These are phyloP conservation scores for Coelogynopora nodosa DNA, from an alignment of 2,888 invertebrate species.

Conservation along the genomic window DNA sequence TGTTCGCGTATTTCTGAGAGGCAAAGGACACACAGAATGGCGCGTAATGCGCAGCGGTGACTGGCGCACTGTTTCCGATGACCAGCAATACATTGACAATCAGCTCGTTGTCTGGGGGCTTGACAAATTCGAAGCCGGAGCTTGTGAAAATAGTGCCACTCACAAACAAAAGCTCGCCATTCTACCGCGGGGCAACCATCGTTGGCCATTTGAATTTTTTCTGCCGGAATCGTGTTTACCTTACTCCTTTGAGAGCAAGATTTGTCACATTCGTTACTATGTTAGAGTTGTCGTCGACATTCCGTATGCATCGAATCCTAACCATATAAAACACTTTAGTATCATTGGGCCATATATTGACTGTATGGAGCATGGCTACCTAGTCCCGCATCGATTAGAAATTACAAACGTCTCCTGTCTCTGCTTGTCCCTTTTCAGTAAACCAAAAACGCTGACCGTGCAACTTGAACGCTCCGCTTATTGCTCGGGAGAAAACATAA, in stretches of 20 bases:
- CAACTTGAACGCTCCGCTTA: slow-evolving; percentile 73
- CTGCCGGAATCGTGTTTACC: slow-evolving; percentile 73
- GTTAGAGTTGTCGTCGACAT: slow-evolving; percentile 68
- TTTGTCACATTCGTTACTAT: slow-evolving; percentile 72
- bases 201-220: slow-evolving; percentile 70
- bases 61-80: slow-evolving; percentile 71
- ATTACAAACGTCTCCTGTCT: slow-evolving; percentile 54
- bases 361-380: slow-evolving; percentile 75
- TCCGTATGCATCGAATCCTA: slow-evolving; percentile 74
- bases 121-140: background rate
- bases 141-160: slow-evolving; percentile 51
- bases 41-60: slow-evolving; percentile 73
- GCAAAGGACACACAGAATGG: slow-evolving; percentile 75
- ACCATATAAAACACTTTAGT: slow-evolving; percentile 76
- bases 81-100: slow-evolving; percentile 74
- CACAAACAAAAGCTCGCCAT: slow-evolving; percentile 62
- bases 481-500: slow-evolving; percentile 71
- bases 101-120: slow-evolving; percentile 70
- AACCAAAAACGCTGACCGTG: slow-evolving; percentile 66
- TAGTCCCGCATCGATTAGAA: slow-evolving; percentile 64
- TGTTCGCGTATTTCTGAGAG: slow-evolving; percentile 70
- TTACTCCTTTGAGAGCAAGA: slow-evolving; percentile 74
- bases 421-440: background rate
- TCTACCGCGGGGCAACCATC: slow-evolving; percentile 70
- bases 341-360: slow-evolving; percentile 75